Conservation (phyloP, 2,113 vertebrate species). For the Corythaeola cristata region DNA sequence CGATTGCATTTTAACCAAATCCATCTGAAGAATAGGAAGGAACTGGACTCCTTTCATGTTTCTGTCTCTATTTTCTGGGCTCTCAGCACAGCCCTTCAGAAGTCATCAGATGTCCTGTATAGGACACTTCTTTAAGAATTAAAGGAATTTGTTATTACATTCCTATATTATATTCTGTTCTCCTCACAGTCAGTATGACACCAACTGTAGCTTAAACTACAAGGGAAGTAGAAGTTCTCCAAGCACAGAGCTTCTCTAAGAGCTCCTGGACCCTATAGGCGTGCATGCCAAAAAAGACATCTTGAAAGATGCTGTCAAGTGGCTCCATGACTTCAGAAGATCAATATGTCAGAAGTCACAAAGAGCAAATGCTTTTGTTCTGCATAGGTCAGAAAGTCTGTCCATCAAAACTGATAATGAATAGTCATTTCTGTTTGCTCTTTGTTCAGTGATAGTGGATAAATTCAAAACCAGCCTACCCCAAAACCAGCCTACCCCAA, state of each 20-base stretch:
- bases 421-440: neutral
- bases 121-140: neutral
- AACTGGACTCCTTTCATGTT: neutral
- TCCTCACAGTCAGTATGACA: neutral
- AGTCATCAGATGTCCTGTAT: neutral
- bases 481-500: neutral
- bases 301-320: neutral
- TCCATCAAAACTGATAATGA: neutral
- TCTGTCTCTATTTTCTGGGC: neutral
- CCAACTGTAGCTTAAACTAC: neutral
- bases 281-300: accelerated
- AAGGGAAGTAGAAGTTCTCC: neutral
- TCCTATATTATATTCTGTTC: neutral
- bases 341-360: neutral
- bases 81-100: neutral
- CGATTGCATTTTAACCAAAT: neutral
- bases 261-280: neutral
- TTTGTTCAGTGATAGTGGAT: neutral
- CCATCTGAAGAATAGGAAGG: neutral
- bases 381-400: neutral
- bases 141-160: neutral
- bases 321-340: neutral
- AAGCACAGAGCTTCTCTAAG: neutral
- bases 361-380: neutral
- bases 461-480: neutral